Percentiles rank a stretch among this genome's conserved stretches.
Conservation (phyloP, 2,797 vertebrate genomes). For the Sebastes glaucus region DNA sequence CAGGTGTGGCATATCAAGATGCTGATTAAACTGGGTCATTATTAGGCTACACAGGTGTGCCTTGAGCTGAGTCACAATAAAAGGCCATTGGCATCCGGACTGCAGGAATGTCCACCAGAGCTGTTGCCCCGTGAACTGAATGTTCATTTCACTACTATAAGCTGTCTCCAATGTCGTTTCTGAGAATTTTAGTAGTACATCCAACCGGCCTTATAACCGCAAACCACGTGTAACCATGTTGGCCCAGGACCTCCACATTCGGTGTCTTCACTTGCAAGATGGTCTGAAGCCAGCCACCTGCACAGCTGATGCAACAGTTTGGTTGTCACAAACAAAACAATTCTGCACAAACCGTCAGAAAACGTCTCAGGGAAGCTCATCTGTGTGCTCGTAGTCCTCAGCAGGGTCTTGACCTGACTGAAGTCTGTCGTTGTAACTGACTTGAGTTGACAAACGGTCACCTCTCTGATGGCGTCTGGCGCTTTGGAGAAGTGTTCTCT, state of each 20-base stretch:
- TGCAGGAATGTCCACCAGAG: neutral
- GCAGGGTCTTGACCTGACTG: neutral
- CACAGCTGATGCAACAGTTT: neutral
- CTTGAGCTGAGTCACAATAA: neutral
- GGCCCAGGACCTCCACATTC: neutral
- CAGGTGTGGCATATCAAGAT: neutral
- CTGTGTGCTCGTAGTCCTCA: neutral
- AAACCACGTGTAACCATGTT: neutral
- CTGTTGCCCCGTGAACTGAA: no score
- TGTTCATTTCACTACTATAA: neutral
- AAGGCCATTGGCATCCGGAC: neutral
- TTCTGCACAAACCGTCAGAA: neutral
- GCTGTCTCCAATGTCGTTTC: neutral
- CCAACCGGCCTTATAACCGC: neutral
- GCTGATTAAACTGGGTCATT: neutral
- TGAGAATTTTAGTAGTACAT: neutral
- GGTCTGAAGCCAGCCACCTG: neutral
- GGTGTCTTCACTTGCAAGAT: neutral
- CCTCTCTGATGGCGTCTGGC: no score
- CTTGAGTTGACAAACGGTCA: neutral
- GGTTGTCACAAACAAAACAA: neutral
- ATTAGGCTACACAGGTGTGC: neutral
- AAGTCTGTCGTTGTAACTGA: neutral
- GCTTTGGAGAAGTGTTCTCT: neutral
- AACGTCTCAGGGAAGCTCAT: neutral